phyloP scores from a whole-genome alignment of 92 coral and sea anemone species.

The Parazoanthus darwini region DNA sequence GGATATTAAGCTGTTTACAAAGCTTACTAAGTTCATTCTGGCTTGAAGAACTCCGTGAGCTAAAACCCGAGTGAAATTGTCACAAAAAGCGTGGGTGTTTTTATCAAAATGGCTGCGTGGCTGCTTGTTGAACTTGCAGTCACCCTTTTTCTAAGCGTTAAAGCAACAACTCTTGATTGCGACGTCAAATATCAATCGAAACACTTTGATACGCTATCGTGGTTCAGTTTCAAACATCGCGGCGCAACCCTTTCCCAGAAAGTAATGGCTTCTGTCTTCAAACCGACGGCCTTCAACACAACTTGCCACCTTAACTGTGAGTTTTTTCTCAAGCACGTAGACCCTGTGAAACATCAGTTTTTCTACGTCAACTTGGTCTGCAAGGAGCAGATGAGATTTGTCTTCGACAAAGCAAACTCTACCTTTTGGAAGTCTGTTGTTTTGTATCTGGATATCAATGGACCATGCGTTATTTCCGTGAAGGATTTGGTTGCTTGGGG shows the following conservation, averaged over 20 bases:
- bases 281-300: neutral
- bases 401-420: conserved; percentile 7
- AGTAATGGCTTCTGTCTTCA: neutral
- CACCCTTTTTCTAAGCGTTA: neutral
- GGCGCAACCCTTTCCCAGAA: neutral
- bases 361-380: neutral
- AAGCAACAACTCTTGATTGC: neutral
- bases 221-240: neutral
- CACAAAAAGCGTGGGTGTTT: neutral
- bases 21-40: no score
- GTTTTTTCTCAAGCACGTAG: neutral
- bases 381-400: neutral
- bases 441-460: conserved; percentile 32
- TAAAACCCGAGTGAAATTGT: neutral
- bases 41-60: no score
- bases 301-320: neutral
- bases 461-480: conserved; percentile 53
- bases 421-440: neutral
- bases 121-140: neutral
- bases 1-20: no score
- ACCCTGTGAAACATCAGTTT: neutral
- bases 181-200: neutral
- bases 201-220: neutral
- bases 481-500: conserved; percentile 62
- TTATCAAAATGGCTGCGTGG: neutral